phyloP scores from a whole-genome alignment of 2,888 invertebrate genomes.

The Adelphocoris suturalis region DNA sequence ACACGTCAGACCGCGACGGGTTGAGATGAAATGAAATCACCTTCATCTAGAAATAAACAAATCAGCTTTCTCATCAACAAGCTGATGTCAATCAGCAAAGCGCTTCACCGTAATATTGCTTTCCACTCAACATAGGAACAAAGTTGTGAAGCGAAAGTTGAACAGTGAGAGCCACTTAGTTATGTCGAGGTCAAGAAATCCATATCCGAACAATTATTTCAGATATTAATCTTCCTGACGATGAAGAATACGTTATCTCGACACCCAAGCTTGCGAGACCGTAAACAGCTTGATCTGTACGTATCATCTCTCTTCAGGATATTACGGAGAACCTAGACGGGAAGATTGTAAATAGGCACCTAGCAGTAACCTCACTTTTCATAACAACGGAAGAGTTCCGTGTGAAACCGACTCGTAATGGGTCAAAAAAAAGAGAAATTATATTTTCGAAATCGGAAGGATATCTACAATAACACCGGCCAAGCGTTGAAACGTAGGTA shows the following conservation, averaged over 20 bases:
- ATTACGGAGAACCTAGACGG: background rate
- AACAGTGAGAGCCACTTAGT: background rate
- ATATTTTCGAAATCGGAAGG: no score
- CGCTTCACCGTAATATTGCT: background rate
- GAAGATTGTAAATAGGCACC: background rate
- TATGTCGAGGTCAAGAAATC: conserved; percentile 27
- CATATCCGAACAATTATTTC: background rate
- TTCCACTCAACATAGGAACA: background rate
- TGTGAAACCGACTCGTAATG: background rate
- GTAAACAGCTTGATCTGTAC: no score
- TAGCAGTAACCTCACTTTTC: no score
- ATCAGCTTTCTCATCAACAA: conserved; percentile 29
- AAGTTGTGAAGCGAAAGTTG: conserved; percentile 1
- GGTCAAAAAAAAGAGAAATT: no score
- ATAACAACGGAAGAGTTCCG: background rate
- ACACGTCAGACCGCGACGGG: background rate
- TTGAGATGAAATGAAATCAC: background rate
- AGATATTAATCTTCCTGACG: background rate
- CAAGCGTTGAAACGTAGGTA: no score
- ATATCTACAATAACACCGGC: no score
- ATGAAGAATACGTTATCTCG: background rate
- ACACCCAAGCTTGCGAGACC: background rate
- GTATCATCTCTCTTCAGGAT: background rate
- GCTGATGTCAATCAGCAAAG: background rate
- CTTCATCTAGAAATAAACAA: conserved; percentile 5